Evolutionary conservation across 2,888 invertebrate species (phyloP).

Genomic region (Galerucella pusilla): DNA sequence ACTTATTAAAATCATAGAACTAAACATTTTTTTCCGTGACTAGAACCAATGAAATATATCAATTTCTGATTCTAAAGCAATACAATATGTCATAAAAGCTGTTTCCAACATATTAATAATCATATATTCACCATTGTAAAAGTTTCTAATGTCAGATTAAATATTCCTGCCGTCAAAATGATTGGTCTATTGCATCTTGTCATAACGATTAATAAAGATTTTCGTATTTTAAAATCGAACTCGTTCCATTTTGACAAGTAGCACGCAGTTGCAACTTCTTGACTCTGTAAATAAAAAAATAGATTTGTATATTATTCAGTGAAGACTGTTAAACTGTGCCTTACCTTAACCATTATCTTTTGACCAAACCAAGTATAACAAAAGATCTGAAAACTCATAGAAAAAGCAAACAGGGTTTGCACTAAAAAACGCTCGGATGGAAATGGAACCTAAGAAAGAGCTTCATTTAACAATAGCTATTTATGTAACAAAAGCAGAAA

Average conservation of each 20-base stretch:
- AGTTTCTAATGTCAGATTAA: constrained; percentile 10
- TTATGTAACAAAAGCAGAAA: too few relatives aligned
- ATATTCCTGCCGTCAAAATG: constrained; percentile 13
- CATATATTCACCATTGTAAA: constrained; percentile 7
- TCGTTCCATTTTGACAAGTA: constrained; percentile 21
- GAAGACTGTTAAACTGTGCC: too few relatives aligned
- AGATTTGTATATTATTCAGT: too few relatives aligned
- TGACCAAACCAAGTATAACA: constrained; percentile 21
- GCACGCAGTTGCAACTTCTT: constrained; percentile 9
- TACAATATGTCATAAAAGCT: too few relatives aligned
- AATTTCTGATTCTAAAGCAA: too few relatives aligned
- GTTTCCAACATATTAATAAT: too few relatives aligned
- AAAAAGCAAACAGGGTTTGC: neutral
- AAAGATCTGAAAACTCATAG: constrained; percentile 21
- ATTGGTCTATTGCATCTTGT: constrained; percentile 7
- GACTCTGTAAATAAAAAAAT: constrained; percentile 8
- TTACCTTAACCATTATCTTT: constrained; percentile 12
- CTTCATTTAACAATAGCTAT: too few relatives aligned
- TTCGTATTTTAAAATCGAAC: constrained; percentile 12
- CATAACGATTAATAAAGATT: neutral
- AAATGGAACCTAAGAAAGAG: constrained; percentile 16
- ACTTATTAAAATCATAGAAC: too few relatives aligned
- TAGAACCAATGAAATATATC: too few relatives aligned
- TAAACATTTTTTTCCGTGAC: too few relatives aligned
- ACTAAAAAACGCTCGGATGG: neutral